Evolutionary conservation across 1,140 invertebrate genomes (phyloP).

Genomic region (Asobara japonica): DNA sequence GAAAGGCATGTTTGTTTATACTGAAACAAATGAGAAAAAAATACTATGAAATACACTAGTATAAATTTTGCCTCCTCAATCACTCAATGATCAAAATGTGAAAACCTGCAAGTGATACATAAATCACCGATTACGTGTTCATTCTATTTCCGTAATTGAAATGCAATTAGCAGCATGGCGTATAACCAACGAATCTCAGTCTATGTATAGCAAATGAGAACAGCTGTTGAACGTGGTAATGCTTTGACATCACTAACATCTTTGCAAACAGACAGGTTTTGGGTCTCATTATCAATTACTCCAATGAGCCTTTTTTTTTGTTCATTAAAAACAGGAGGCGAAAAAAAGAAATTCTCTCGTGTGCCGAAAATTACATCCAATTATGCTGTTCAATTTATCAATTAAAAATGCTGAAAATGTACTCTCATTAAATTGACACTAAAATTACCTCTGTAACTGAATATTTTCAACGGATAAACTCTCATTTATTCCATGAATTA

Average conservation of each 20-base stretch:
- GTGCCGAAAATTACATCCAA: not conserved
- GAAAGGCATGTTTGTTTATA: conserved; percentile 90
- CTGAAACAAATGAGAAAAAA: conserved; percentile 44
- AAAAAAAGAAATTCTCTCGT: not conserved
- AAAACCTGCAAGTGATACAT: no score
- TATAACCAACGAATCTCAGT: not conserved
- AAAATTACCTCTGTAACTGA: not conserved
- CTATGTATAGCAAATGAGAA: conserved; percentile 25
- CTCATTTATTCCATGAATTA: not conserved
- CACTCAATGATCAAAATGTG: no score
- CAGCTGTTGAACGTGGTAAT: not conserved
- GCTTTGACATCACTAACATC: not conserved
- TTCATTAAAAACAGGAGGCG: not conserved
- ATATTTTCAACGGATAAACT: not conserved
- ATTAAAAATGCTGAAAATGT: not conserved
- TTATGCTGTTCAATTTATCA: not conserved
- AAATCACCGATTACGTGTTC: not conserved
- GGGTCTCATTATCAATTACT: not conserved
- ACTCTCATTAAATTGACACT: not conserved
- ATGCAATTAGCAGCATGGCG: conserved; percentile 15
- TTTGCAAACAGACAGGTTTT: not conserved
- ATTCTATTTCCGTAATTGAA: conserved; percentile 35
- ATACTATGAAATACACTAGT: conserved; percentile 32
- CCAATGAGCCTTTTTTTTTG: not conserved
- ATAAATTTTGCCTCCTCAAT: no score